phyloP scores from a whole-genome alignment of 2,888 invertebrate species.

The Callyntrura sp. region DNA sequence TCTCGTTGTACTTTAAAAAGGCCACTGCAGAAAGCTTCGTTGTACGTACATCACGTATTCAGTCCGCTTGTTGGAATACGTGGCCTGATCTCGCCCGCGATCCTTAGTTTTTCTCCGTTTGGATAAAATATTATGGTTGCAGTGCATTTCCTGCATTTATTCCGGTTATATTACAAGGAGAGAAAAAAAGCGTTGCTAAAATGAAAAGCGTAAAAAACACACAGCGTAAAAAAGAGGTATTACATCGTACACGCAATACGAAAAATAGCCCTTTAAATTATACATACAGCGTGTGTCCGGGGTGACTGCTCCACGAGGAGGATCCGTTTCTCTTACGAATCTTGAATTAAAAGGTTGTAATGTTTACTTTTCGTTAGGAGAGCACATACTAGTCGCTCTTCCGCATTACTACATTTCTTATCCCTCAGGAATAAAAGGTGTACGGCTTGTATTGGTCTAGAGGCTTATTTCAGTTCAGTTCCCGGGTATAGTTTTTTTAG shows the following conservation, averaged over 20 bases:
- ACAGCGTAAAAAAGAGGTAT: background rate
- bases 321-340: constrained; percentile 70
- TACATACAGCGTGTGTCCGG: constrained; percentile 52
- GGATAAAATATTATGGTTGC: constrained; percentile 67
- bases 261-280: constrained; percentile 45
- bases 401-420: constrained; percentile 77
- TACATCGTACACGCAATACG: constrained; percentile 33
- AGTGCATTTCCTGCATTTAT: constrained; percentile 64
- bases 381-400: constrained; percentile 63
- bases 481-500: background rate
- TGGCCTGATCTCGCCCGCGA: constrained; percentile 2
- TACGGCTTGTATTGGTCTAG: background rate
- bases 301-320: constrained; percentile 62
- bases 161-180: background rate
- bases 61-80: background rate
- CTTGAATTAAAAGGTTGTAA: constrained; percentile 79
- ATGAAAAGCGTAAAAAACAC: background rate
- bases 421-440: constrained; percentile 72
- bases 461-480: constrained; percentile 33
- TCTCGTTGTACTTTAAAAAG: background rate
- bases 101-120: constrained; percentile 5
- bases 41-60: background rate
- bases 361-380: constrained; percentile 77
- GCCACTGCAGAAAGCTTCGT: background rate
- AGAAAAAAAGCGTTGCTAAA: too few relatives aligned